Percentiles rank a stretch among this genome's conserved stretches.
Conservation (phyloP, 2,797 vertebrate genomes). For the Anguilla pacifica region DNA sequence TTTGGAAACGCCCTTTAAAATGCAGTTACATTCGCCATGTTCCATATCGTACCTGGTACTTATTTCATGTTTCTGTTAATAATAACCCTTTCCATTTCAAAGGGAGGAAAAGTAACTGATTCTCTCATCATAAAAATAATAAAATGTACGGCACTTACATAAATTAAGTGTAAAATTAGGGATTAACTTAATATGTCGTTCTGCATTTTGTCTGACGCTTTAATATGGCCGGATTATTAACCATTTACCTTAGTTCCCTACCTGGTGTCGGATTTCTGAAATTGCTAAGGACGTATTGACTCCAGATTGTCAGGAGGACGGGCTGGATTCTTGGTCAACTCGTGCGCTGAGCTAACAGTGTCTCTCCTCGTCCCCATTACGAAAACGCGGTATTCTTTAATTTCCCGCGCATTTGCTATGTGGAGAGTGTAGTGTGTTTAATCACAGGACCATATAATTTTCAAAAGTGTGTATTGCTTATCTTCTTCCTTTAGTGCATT, state of each 20-base stretch:
- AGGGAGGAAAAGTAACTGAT: slow-evolving; percentile 41
- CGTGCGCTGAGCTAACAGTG: not conserved
- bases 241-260: slow-evolving; percentile 28
- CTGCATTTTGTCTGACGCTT: slow-evolving; percentile 31
- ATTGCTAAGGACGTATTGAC: not conserved
- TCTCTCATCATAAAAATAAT: slow-evolving; percentile 57
- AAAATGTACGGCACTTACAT: slow-evolving; percentile 69
- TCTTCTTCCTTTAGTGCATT: not conserved
- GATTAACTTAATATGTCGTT: slow-evolving; percentile 49
- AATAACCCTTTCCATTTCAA: slow-evolving; percentile 67
- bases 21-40: slow-evolving; percentile 43
- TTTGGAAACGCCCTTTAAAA: slow-evolving; percentile 62
- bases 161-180: slow-evolving; percentile 65
- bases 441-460: not conserved
- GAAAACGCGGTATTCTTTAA: not conserved
- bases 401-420: slow-evolving; percentile 6
- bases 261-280: slow-evolving; percentile 27
- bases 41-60: slow-evolving; percentile 40
- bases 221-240: slow-evolving; percentile 20
- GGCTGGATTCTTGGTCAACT: not conserved
- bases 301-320: not conserved
- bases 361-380: not conserved
- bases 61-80: slow-evolving; percentile 47
- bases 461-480: not conserved
- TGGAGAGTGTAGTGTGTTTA: not conserved